Evolutionary conservation across 1,140 invertebrate genomes (phyloP), one percentile per base, ranked within the genome.

Genomic region (Phthorimaea operculella): DNA sequence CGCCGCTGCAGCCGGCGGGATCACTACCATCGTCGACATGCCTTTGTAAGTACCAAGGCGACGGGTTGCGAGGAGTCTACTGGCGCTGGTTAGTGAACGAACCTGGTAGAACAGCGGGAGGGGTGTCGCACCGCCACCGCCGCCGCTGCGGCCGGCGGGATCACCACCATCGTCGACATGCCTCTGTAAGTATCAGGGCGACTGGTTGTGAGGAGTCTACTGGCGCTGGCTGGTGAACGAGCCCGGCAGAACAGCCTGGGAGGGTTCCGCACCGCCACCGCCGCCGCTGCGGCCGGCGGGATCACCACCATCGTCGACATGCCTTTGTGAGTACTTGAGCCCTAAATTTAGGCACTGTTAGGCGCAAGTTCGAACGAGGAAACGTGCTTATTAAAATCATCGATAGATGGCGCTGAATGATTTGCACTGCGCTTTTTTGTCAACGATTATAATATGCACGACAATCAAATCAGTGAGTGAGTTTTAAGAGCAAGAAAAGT

Each of bases 81-180:
- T n/a, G n/a, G n/a, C n/a, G n/a, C n/a, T n/a, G n/a, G n/a, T n/a
- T n/a, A n/a, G n/a, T n/a, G n/a, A n/a, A n/a, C n/a, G 95, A 96
- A 76, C 95, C 95, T 1, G 95, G 95, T 0, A 83, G 90, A 14
- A 90, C 88, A 0, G 87, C 90, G 90, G 90, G 92, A 94, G 79
- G 91, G 91, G 6, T 93, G 90, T 79, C 76, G 74, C 1, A 89
- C 90, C 1, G 92, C 91, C 10, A 93, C 92, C 8, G 85, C 78
- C 64, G 91, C 92, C 6, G 92, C 92, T 1, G 91, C 91, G 1
- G 90, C 89, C 10, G 92, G 91, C 6, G 92, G 92, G 10, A 88
- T 92, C 33, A 93, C 92, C 9, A 92, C 91, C 21, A 89, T 93
- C 21, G 87, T 91, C 15, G 92, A 93, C 68, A 92, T 92, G 88